Evolutionary conservation across 1,140 invertebrate genomes (phyloP), one percentile per base, ranked within the genome.

Genomic region (Idris sp.): DNA sequence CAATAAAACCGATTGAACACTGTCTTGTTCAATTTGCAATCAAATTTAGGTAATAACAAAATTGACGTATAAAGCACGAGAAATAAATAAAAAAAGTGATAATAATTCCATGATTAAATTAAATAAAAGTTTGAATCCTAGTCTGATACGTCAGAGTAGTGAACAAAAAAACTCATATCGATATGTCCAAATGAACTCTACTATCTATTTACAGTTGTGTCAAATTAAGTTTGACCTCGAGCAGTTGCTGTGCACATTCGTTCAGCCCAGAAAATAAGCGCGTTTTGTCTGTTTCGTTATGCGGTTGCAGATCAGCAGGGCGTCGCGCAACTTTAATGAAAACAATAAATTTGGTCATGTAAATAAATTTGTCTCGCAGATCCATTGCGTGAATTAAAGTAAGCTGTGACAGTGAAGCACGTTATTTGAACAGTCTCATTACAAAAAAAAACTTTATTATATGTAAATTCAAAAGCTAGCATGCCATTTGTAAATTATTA

Each of bases 311-410:
- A 71, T 59, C 56, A 54, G 40, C 65, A 40, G 48, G 30, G 11
- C 56, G 40, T 54, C 31, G 62, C 51, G 26, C 3, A 56, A 46
- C 64, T 61, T 79, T 76, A 80, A 81, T 79, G 77, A 77, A 80
- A 79, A 46, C 75, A 41, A 76, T 79, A 81, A 79, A 80, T 80
- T 67, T 31, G 16, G 0, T 26, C 14, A 22, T 46, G 53, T 44
- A 73, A 78, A 78, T 76, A 78, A 74, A 79, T 80, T 76, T 41
- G 38, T 61, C 35, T 25, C 22, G 48, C 18, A 44, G 38, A 71
- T 58, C 35, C 51, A 25, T 67, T 43, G 35, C 30, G 18, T 7
- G 43, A 68, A 41, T 58, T 41, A 49, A 51, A 58, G 38, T 49
- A 54, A 22, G 31, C 16, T 16, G 35, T 19, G 33, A 43, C 62